Percentiles rank a stretch among this genome's conserved stretches.
These are phyloP conservation scores for Molossus alvarezi DNA, from an alignment of 2,797 vertebrate species.

Conservation along the genomic window DNA sequence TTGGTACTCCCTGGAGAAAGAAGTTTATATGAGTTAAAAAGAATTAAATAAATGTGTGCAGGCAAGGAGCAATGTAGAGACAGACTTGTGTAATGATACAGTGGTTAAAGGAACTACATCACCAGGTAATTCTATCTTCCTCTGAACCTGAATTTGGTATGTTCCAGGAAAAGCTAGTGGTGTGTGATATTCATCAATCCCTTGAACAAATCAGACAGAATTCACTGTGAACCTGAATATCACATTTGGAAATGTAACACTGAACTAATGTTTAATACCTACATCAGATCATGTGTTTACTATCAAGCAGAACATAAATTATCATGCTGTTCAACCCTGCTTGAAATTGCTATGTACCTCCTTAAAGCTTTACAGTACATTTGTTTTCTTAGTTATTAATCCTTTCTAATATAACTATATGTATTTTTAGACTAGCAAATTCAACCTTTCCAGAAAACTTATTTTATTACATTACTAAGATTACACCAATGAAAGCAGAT, in stretches of 20 bases:
- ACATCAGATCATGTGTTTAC: not conserved
- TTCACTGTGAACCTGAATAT: not conserved
- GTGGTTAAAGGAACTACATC: not conserved
- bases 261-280: not conserved
- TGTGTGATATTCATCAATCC: not conserved
- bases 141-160: not conserved
- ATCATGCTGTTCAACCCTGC: not conserved
- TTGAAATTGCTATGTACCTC: constrained; percentile 34
- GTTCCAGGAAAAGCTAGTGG: not conserved
- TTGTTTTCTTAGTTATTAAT: constrained; percentile 41
- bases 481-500: not conserved
- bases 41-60: not conserved
- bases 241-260: not conserved
- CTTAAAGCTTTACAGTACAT: constrained; percentile 1
- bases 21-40: not conserved
- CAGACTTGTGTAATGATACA: not conserved
- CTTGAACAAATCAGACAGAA: not conserved
- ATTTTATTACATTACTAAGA: constrained; percentile 38
- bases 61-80: not conserved
- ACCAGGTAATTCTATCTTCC: not conserved
- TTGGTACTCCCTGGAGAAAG: not conserved
- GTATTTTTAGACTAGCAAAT: constrained; percentile 13
- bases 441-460: constrained; percentile 35
- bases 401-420: not conserved
- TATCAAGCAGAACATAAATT: not conserved